A percentile compares a stretch with the other conserved stretches of the same genome.
These are phyloP conservation scores for Mesoclemmys tuberculata DNA, from an alignment of 2,113 vertebrate genomes.

Conservation along the genomic window DNA sequence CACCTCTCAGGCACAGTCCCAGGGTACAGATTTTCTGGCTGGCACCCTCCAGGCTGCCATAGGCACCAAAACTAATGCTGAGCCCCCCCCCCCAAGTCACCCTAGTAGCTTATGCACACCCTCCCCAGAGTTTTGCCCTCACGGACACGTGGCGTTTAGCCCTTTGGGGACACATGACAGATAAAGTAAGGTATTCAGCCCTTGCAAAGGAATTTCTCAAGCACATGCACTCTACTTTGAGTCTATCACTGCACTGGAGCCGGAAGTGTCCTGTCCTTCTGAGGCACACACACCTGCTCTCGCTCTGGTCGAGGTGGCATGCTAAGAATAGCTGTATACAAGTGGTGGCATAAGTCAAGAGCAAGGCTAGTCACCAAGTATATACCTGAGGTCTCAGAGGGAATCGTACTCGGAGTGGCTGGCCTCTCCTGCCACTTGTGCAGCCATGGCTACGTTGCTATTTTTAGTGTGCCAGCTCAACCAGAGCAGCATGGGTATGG, in stretches of 20 bases:
- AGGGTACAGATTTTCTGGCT: background rate
- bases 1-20: background rate
- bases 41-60: background rate
- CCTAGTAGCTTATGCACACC: background rate
- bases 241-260: background rate
- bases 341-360: background rate
- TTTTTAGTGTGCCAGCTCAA: background rate
- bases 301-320: background rate
- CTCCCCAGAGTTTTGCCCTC: background rate
- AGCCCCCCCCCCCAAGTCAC: too few relatives aligned
- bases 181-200: background rate
- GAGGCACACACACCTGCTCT: too few relatives aligned
- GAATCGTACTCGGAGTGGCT: too few relatives aligned
- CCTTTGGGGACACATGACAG: background rate
- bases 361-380: background rate
- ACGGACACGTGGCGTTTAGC: too few relatives aligned
- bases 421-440: too few relatives aligned
- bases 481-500: background rate
- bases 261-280: background rate
- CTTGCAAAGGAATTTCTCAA: background rate
- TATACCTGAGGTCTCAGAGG: background rate
- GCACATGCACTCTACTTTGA: too few relatives aligned
- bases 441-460: background rate
- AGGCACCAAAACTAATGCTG: too few relatives aligned
- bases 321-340: background rate